These are phyloP conservation scores for Sminthurinus aureus DNA, from an alignment of 2,888 invertebrate species.

Conservation along the genomic window DNA sequence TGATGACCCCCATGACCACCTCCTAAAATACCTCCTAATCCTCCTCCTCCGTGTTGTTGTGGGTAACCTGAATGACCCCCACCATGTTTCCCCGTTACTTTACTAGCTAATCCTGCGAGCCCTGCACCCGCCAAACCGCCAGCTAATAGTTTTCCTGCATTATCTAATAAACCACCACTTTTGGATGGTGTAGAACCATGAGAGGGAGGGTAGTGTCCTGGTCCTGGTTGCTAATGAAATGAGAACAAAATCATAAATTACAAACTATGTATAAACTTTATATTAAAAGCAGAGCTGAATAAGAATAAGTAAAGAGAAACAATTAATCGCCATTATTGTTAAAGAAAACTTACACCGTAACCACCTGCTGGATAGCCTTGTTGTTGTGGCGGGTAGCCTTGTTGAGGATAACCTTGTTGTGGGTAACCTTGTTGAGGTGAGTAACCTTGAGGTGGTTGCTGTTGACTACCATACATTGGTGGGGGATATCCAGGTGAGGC, in stretches of 20 bases:
- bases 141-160: conserved; percentile 50
- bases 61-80: conserved; percentile 41
- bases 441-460: conserved; percentile 28
- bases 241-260: background rate
- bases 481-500: conserved; percentile 56
- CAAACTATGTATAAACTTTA: too few relatives aligned
- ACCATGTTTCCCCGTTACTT: conserved; percentile 52
- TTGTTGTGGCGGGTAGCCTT: conserved; percentile 53
- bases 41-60: conserved; percentile 30
- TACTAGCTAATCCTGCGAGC: conserved; percentile 52
- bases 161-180: conserved; percentile 48
- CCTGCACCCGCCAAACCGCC: conserved; percentile 56
- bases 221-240: conserved; percentile 33
- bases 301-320: background rate
- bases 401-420: too few relatives aligned
- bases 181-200: conserved; percentile 16
- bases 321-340: too few relatives aligned
- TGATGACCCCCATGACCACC: conserved; percentile 40
- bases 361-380: conserved; percentile 42
- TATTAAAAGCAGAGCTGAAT: background rate
- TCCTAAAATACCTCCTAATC: conserved; percentile 18
- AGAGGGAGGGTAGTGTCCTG: conserved; percentile 30
- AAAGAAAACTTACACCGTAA: conserved; percentile 18
- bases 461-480: conserved; percentile 47
- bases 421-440: conserved; percentile 32